Evolutionary conservation across 2,888 invertebrate genomes (phyloP).

Genomic region (Archaeoteleia sp.): DNA sequence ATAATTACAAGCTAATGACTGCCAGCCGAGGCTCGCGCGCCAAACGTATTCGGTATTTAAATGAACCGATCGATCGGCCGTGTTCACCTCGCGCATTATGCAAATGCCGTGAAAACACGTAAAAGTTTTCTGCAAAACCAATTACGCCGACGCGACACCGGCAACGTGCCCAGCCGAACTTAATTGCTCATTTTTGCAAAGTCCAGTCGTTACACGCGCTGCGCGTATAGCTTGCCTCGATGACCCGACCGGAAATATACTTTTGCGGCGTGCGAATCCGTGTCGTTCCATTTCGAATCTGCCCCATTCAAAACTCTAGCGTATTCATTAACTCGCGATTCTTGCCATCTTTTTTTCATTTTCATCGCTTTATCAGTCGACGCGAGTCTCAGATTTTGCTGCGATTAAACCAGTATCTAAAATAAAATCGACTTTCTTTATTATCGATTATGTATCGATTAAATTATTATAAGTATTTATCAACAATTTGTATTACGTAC

Average conservation of each 20-base stretch:
- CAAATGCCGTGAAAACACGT: slow-evolving; percentile 72
- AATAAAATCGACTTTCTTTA: no score
- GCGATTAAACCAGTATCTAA: no score
- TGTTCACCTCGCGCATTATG: slow-evolving; percentile 72
- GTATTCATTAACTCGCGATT: no score
- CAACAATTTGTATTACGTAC: no score
- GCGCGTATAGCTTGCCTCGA: neutral
- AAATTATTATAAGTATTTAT: no score
- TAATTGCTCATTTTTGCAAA: slow-evolving; percentile 69
- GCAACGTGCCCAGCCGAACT: slow-evolving; percentile 60
- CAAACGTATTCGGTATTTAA: slow-evolving; percentile 70
- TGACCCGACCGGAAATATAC: slow-evolving; percentile 11
- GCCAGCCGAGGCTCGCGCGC: slow-evolving; percentile 55
- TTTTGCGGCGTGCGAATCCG: neutral
- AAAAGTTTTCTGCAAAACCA: slow-evolving; percentile 72
- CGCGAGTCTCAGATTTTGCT: no score
- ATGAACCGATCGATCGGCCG: slow-evolving; percentile 73
- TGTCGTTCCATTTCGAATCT: no score
- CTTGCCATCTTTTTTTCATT: no score
- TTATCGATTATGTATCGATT: no score
- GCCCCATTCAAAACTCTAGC: no score
- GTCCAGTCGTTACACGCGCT: slow-evolving; percentile 59
- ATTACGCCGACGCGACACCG: slow-evolving; percentile 72
- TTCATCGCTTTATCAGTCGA: no score
- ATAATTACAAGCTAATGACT: slow-evolving; percentile 73